Base-by-base conservation (phyloP, 2,797 vertebrate species). In the Cossypha dichroa region DNA sequence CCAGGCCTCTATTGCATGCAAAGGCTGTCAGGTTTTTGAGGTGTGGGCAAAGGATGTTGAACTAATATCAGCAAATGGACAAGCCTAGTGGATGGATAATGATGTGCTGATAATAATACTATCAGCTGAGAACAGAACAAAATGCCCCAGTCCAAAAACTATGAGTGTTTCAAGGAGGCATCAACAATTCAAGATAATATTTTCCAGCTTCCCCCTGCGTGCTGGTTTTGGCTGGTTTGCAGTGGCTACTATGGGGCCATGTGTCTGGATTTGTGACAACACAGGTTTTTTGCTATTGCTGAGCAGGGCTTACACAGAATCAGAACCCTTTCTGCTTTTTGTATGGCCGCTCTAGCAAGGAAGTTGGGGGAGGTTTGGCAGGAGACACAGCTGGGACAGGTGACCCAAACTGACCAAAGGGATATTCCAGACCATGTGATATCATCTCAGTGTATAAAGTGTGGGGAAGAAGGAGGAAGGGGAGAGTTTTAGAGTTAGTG, bases 291-390 rank as follows among this genome's bases (percentile, higher is more conserved):
- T 76, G 16, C 10, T 46, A 26, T 31, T 54, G 25, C 6, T 62
- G 40, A 34, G 6, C 6, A 62, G 31, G 6, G 11, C 5, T 40
- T 31, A 25, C 4, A 21, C 6, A 54, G 17, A 40, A 40, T 21
- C 13, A 23, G 46, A 19, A 22, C 3, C 16, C 22, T 31, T 77
- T 54, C 29, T 64, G 19, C 10, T 48, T 23, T 38, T 46, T 1
- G 0, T 40, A 31, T 17, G 54, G 16, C 23, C 2, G 17, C 2
- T 4, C 29, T 46, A 29, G 9, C 1, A 3, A 38, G 29, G 38
- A 52, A 23, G 7, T 9, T 85, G 28, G 5, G 5, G 3, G 38
- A 52, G 3, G 2, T 2, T 56, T 18, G 43, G n/a, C n/a, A 69
- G 36, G 28, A 70, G 72, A 40, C 56, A 26, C 12, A 77, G 45